Conservation (phyloP, 2,113 vertebrate genomes). For the Hippocampus abdominalis region DNA sequence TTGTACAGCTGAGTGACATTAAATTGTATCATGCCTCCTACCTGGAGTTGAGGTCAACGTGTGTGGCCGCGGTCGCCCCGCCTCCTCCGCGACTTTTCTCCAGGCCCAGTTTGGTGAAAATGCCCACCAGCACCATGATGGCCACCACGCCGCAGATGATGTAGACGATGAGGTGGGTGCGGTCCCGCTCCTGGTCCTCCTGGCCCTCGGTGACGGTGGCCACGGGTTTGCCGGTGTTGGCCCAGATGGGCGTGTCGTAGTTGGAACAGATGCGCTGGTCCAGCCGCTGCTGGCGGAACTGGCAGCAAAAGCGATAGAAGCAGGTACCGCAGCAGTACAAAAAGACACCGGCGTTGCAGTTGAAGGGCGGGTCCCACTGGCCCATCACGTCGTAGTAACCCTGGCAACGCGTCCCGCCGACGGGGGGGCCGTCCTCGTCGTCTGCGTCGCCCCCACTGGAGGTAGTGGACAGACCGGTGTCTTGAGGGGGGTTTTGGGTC, state of each 20-base stretch:
- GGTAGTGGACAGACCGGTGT: conserved; percentile 67
- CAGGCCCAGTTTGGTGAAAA: conserved; percentile 88
- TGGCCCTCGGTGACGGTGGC: conserved; percentile 76
- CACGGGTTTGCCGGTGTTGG: conserved; percentile 85
- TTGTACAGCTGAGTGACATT: conserved; percentile 16
- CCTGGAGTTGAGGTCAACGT: conserved; percentile 84
- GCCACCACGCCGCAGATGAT: conserved; percentile 92
- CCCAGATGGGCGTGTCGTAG: conserved; percentile 89
- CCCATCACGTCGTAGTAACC: conserved; percentile 99
- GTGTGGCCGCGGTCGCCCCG: conserved; percentile 37
- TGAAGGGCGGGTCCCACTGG: conserved; percentile 97
- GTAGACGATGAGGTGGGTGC: conserved; percentile 90
- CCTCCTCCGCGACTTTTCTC: conserved; percentile 80
- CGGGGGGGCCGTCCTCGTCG: conserved; percentile 69
- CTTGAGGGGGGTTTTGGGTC: conserved; percentile 52
- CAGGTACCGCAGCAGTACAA: conserved; percentile 95
- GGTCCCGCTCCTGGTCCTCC: conserved; percentile 77
- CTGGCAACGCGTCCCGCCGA: conserved; percentile 81
- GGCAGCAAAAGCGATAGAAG: conserved; percentile 97
- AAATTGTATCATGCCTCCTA: conserved; percentile 57
- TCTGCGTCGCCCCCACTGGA: conserved; percentile 64
- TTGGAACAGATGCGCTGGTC: conserved; percentile 91
- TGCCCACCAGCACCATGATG: conserved; percentile 89
- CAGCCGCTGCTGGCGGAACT: conserved; percentile 85
- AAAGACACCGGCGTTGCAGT: conserved; percentile 91